A percentile compares a stretch with the other conserved stretches of the same genome.
Conservation (phyloP, 2,113 vertebrate genomes). For the Pristiophorus japonicus region DNA sequence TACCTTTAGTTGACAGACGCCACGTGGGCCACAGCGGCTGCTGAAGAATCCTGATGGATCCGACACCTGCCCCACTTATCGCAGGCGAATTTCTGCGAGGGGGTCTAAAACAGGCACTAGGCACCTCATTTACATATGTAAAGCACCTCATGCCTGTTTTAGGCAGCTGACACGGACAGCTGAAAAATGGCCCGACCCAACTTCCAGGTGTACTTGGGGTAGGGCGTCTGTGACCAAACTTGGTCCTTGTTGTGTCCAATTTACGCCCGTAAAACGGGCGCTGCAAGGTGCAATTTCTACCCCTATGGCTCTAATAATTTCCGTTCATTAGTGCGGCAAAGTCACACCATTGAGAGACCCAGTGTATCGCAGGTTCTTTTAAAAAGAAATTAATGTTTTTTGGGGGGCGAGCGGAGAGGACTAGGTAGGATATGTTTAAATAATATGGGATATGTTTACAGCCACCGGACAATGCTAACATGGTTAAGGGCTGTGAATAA, state of each 20-base stretch:
- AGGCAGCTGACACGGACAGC: neutral
- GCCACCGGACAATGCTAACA: neutral
- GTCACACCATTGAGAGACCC: neutral
- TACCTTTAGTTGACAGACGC: neutral
- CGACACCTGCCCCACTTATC: neutral
- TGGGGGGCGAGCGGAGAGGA: neutral
- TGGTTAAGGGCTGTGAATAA: constrained; percentile 54
- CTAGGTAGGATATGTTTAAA: neutral
- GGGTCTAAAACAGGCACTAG: neutral
- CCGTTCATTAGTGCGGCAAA: neutral
- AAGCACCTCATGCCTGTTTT: neutral
- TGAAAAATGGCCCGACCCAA: neutral
- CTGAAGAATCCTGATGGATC: neutral
- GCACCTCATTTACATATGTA: neutral
- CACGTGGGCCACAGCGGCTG: neutral
- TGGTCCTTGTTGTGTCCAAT: neutral
- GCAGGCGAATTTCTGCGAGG: neutral
- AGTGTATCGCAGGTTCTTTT: neutral
- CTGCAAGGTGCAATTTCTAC: neutral
- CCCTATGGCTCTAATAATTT: neutral
- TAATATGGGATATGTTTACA: neutral
- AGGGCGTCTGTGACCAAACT: neutral
- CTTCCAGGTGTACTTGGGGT: neutral
- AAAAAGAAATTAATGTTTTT: neutral
- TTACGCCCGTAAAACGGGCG: neutral